Conservation (phyloP, 2,113 vertebrate species). For the Chinchilla lanigera region DNA sequence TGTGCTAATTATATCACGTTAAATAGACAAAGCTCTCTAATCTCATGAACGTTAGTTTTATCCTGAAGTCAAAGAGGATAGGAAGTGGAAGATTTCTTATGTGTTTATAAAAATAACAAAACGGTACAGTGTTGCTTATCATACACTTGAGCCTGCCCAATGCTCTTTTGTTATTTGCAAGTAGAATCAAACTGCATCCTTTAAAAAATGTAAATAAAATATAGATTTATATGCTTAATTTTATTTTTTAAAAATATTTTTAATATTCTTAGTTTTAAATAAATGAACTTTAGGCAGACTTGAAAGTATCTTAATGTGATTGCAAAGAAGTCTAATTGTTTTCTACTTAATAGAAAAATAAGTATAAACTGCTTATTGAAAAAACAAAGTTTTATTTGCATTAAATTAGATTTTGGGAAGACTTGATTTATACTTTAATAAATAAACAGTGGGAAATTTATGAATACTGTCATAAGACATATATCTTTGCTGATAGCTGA, state of each 20-base stretch:
- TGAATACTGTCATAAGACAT: background rate
- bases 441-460: background rate
- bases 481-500: slow-evolving; percentile 53
- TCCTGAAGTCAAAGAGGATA: slow-evolving; percentile 69
- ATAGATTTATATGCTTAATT: slow-evolving; percentile 8
- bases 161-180: slow-evolving; percentile 51
- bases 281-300: slow-evolving; percentile 43
- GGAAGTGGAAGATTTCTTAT: slow-evolving; percentile 59
- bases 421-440: slow-evolving; percentile 59
- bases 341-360: slow-evolving; percentile 39
- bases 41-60: slow-evolving; percentile 77
- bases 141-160: background rate
- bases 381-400: slow-evolving; percentile 63
- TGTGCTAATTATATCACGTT: slow-evolving; percentile 77
- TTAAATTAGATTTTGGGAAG: slow-evolving; percentile 68
- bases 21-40: slow-evolving; percentile 64
- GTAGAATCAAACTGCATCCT: background rate
- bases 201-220: slow-evolving; percentile 17
- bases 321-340: background rate
- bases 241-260: background rate
- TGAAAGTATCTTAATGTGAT: background rate
- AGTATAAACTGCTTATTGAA: slow-evolving; percentile 21
- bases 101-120: slow-evolving; percentile 35
- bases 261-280: slow-evolving; percentile 32
- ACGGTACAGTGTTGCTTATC: background rate